phyloP scores from a whole-genome alignment of 2,797 vertebrate species.

The Cynopterus sphinx region DNA sequence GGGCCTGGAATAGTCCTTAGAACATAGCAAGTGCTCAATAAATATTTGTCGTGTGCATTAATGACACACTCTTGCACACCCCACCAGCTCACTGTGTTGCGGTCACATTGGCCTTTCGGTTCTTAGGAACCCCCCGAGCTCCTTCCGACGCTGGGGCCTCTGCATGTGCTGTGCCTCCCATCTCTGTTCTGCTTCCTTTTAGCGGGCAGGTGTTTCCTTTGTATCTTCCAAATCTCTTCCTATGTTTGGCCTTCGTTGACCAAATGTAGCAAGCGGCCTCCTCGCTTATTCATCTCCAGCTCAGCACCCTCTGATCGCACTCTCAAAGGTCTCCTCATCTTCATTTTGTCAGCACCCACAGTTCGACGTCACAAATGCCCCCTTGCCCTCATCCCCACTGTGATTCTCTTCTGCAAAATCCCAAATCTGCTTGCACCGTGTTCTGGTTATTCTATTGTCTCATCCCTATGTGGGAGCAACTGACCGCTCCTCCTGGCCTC shows the following conservation, averaged over 20 bases:
- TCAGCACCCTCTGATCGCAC: rapidly evolving
- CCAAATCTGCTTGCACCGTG: neutral
- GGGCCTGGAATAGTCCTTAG: neutral
- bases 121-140: neutral
- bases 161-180: neutral
- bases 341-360: neutral
- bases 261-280: neutral
- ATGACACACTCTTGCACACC: rapidly evolving
- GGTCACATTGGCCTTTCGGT: neutral
- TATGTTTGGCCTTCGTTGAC: neutral
- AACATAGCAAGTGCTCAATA: neutral
- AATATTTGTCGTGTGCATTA: rapidly evolving
- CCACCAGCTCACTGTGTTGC: neutral
- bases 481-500: neutral
- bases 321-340: neutral
- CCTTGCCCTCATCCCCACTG: neutral
- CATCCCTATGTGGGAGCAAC: rapidly evolving
- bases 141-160: neutral
- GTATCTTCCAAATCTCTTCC: neutral
- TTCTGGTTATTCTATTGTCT: neutral
- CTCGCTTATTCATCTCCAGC: neutral
- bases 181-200: neutral
- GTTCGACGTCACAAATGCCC: rapidly evolving
- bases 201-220: neutral
- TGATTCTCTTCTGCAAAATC: neutral